Conservation (phyloP, 1,140 invertebrate species). For the Triops longicaudatus region DNA sequence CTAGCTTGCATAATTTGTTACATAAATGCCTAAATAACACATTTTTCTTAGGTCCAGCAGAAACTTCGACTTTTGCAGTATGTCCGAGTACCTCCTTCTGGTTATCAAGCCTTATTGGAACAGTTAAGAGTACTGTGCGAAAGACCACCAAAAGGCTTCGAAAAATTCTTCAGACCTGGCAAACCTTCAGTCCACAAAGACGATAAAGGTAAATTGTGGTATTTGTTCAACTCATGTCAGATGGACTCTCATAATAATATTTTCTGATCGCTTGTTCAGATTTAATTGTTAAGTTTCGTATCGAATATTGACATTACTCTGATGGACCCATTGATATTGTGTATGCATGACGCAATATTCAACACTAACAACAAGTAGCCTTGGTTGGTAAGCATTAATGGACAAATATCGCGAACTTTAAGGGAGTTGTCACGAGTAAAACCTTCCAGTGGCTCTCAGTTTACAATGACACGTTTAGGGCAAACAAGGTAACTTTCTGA, state of each 20-base stretch:
- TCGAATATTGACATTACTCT: constrained; percentile 41
- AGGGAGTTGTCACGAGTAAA: not conserved
- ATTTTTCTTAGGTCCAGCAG: constrained; percentile 20
- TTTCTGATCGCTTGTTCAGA: no score
- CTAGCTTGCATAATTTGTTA: not conserved
- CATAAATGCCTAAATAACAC: not conserved
- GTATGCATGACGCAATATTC: constrained; percentile 37
- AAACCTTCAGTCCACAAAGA: constrained; percentile 28
- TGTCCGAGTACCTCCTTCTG: constrained; percentile 32
- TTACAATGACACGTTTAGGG: no score
- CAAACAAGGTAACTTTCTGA: no score
- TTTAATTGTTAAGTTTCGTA: constrained; percentile 31
- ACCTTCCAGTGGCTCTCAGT: no score
- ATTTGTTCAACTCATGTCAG: no score
- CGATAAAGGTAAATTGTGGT: constrained; percentile 30
- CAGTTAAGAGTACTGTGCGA: constrained; percentile 53
- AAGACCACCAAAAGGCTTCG: constrained; percentile 80
- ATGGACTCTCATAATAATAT: no score
- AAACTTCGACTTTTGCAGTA: constrained; percentile 22
- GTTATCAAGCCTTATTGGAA: constrained; percentile 42
- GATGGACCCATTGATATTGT: not conserved
- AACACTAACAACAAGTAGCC: not conserved
- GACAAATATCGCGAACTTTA: not conserved
- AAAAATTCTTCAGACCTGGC: constrained; percentile 72
- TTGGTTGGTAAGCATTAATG: constrained; percentile 5